phyloP scores from a whole-genome alignment of 2,113 vertebrate species.

The Jacana jacana region DNA sequence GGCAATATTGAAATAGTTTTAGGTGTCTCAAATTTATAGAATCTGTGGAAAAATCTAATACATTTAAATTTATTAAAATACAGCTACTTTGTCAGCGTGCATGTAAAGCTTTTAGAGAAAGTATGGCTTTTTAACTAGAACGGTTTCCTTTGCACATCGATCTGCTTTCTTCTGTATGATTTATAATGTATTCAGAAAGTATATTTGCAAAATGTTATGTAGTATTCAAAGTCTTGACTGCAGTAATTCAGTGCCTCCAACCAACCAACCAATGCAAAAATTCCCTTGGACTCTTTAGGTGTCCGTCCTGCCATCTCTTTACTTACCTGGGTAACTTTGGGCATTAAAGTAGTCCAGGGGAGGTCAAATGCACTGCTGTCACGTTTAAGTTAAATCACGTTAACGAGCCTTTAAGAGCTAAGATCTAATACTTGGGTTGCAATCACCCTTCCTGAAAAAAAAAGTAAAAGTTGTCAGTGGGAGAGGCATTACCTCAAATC shows the following conservation, averaged over 20 bases:
- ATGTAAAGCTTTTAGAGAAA: slow-evolving; percentile 46
- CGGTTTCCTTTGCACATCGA: slow-evolving; percentile 14
- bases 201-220: slow-evolving; percentile 17
- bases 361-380: background rate
- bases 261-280: background rate
- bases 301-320: background rate
- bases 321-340: background rate
- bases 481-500: slow-evolving; percentile 16
- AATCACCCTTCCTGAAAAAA: slow-evolving; percentile 44
- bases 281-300: background rate
- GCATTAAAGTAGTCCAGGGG: background rate
- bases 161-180: slow-evolving; percentile 56
- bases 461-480: slow-evolving; percentile 6
- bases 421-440: slow-evolving; percentile 27
- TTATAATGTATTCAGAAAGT: background rate
- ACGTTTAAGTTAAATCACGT: background rate
- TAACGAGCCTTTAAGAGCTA: background rate
- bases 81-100: slow-evolving; percentile 35
- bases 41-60: slow-evolving; percentile 48
- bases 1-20: slow-evolving; percentile 73
- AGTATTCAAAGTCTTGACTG: slow-evolving; percentile 57
- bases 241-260: background rate
- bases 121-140: slow-evolving; percentile 38
- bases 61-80: slow-evolving; percentile 66
- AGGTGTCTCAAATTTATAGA: slow-evolving; percentile 69